Evolutionary conservation across 2,888 invertebrate species (phyloP).

Genomic region (Anagyrus pseudococci): DNA sequence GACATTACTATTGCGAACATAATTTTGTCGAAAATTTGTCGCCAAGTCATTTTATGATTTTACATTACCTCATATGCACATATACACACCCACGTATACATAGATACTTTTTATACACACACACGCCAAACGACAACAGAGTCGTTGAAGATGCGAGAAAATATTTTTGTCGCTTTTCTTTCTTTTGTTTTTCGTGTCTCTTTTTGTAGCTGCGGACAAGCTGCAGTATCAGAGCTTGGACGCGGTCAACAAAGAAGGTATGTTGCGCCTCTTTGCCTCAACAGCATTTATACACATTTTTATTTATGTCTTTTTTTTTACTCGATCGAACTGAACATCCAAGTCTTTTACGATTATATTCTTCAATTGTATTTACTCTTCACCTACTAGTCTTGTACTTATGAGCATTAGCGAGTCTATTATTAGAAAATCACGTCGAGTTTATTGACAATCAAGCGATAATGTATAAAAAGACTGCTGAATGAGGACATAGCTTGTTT

Average conservation of each 20-base stretch:
- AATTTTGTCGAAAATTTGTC: no score
- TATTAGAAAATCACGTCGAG: no score
- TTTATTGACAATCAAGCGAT: no score
- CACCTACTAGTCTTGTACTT: no score
- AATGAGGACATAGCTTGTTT: no score
- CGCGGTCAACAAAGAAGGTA: constrained; percentile 73
- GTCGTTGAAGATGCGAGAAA: constrained; percentile 19
- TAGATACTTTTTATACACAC: background rate
- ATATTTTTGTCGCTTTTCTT: constrained; percentile 33
- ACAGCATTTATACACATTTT: background rate
- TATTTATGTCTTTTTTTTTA: constrained; percentile 11
- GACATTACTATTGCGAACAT: no score
- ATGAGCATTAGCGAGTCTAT: no score
- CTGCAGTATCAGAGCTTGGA: constrained; percentile 72
- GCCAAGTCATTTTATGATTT: no score
- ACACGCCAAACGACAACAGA: constrained; percentile 2
- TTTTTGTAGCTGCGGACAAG: constrained; percentile 65
- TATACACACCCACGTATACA: background rate
- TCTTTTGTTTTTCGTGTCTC: constrained; percentile 53
- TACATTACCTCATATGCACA: no score
- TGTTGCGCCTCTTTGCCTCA: constrained; percentile 45
- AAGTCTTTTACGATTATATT: no score
- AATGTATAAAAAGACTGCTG: no score
- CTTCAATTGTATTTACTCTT: no score
- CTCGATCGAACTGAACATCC: background rate